Evolutionary conservation across 2,888 invertebrate genomes (phyloP), one percentile per base, ranked within the genome.

Genomic region (Metallyticus violacea): DNA sequence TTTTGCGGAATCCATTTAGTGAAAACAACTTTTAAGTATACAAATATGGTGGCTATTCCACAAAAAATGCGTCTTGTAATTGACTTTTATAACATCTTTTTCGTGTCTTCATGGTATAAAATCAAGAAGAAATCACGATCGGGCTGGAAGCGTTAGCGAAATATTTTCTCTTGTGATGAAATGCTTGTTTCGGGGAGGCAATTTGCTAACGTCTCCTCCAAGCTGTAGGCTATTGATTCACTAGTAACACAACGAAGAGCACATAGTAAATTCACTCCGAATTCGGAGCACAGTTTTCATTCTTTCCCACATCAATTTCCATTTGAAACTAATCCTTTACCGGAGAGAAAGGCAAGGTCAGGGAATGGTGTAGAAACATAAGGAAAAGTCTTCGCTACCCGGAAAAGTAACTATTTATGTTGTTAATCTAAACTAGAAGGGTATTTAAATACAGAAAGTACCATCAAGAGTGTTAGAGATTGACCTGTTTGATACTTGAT

Each of bases 291-390:
- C 40, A 62, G 40, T 26, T 26, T 80, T 27, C 79, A 40, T 81
- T 81, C 81, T 81, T 81, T 30, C 30, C 30, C 27, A 40, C 82
- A 82, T 82, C 82, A 82, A 82, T 62, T 82, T 82, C 82, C 76
- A 82, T 82, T 76, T 76, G 82, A 76, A 82, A 76, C 82, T 82
- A 82, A 82, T 82, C 82, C 82, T 82, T 82, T 76, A 82, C 26
- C 76, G 26, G 26, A 22, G 29, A 40, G 82, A 62, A 62, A 62
- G 22, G 9, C 40, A 15, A 62, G 40, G 40, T 62, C 40, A 62
- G 40, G 40, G 40, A 22, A 62, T 62, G 40, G 40, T 62, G 40
- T 22, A 62, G 40, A 22, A 62, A 9, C 40, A 62, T 62, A 62
- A 62, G 40, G 40, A 22, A 62, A 9, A 62, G 40, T 15, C 40